phyloP scores from a whole-genome alignment of 64 coral and sea anemone genomes.

The Montipora foliosa region DNA sequence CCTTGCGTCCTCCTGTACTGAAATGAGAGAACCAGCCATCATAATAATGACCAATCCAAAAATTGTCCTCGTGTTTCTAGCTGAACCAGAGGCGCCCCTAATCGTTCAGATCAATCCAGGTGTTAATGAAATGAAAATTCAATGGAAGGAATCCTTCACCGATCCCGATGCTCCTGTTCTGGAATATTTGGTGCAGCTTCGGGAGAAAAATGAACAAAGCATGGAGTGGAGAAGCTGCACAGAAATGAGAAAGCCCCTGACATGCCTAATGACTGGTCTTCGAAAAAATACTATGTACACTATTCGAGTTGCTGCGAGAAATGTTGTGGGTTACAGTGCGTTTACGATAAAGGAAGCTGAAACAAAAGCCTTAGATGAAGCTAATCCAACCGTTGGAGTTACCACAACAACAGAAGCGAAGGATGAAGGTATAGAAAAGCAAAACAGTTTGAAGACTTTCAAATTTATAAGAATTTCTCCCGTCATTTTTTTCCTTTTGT shows the following conservation, averaged over 20 bases:
- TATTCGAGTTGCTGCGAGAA: neutral
- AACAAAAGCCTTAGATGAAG: neutral
- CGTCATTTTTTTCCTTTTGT: too few relatives aligned
- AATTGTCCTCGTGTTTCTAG: neutral
- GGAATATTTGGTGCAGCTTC: neutral
- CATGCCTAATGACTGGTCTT: neutral
- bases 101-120: neutral
- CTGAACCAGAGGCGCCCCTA: neutral
- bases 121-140: neutral
- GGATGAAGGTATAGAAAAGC: neutral
- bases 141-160: neutral
- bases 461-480: too few relatives aligned
- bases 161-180: neutral
- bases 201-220: neutral
- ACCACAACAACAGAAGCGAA: neutral
- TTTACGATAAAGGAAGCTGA: neutral
- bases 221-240: neutral
- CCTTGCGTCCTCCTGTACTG: too few relatives aligned
- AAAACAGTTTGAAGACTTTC: too few relatives aligned
- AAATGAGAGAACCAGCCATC: too few relatives aligned
- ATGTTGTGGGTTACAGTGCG: slow-evolving; percentile 14
- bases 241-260: neutral
- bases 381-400: neutral
- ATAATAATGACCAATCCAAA: too few relatives aligned
- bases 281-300: neutral